A percentile compares a stretch with the other conserved stretches of the same genome.
phyloP scores from a whole-genome alignment of 1,140 invertebrate species.

The Zaprionus kolodkinae region DNA sequence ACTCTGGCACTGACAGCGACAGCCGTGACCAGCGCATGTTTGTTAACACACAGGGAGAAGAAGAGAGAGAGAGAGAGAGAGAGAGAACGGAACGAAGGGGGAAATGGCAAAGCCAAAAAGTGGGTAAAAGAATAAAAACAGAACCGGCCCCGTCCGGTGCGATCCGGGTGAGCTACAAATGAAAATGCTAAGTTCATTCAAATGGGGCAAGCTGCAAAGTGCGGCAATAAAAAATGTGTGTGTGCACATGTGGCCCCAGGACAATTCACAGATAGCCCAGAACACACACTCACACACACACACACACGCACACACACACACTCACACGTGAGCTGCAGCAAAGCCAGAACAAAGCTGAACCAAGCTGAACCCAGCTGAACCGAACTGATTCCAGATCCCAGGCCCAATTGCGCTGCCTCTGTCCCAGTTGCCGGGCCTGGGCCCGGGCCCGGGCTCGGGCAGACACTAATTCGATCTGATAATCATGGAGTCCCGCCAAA shows the following conservation, averaged over 20 bases:
- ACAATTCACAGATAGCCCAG: slow-evolving; percentile 51
- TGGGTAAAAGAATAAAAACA: slow-evolving; percentile 17
- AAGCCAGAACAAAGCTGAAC: slow-evolving; percentile 7
- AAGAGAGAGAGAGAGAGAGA: too few relatives aligned
- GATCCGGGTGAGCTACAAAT: slow-evolving; percentile 22
- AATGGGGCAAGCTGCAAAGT: slow-evolving; percentile 57
- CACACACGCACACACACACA: slow-evolving; percentile 21
- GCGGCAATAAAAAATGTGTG: slow-evolving; percentile 74
- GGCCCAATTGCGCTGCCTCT: slow-evolving; percentile 4
- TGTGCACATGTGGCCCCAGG: slow-evolving; percentile 69
- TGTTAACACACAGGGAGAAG: not conserved
- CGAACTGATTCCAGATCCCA: slow-evolving; percentile 17
- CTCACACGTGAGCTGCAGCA: slow-evolving; percentile 20
- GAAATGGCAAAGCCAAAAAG: slow-evolving; percentile 26
- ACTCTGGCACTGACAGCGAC: slow-evolving; percentile 62
- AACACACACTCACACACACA: slow-evolving; percentile 11
- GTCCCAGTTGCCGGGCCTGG: not conserved
- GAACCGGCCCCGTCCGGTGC: slow-evolving; percentile 28
- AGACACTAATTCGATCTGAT: slow-evolving; percentile 84
- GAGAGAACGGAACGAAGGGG: not conserved
- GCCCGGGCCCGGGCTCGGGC: slow-evolving; percentile 29
- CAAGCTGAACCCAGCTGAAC: slow-evolving; percentile 1
- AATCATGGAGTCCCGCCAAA: slow-evolving; percentile 83
- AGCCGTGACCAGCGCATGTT: slow-evolving; percentile 20
- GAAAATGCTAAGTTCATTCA: slow-evolving; percentile 72